phyloP scores from a whole-genome alignment of 2,113 vertebrate genomes.

The Amblyopsis rosae region DNA sequence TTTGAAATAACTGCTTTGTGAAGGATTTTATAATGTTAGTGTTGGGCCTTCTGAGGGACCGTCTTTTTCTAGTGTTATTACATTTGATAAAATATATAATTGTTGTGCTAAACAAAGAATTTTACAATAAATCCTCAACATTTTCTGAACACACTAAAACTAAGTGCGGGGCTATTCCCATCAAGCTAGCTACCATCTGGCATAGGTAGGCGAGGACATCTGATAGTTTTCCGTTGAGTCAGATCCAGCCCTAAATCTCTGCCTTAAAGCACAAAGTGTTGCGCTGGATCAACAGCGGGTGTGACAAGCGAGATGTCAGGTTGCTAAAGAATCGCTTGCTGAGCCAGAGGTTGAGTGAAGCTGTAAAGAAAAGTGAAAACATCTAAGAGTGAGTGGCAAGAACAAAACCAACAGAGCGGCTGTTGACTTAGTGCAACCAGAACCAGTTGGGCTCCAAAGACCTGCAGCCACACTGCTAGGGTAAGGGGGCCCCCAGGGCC shows the following conservation, averaged over 20 bases:
- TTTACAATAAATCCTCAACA: too few species aligned
- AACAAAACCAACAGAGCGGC: background rate
- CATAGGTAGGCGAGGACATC: background rate
- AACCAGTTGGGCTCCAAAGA: background rate
- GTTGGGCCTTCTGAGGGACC: too few species aligned
- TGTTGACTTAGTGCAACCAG: background rate
- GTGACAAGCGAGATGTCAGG: background rate
- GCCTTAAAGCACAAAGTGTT: background rate
- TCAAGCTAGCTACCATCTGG: background rate
- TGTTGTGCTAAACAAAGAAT: too few species aligned
- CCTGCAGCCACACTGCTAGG: background rate
- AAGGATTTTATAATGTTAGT: background rate
- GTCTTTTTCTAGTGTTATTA: too few species aligned
- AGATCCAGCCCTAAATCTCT: background rate
- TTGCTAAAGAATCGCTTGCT: background rate
- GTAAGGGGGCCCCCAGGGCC: background rate
- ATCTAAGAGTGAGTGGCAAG: constrained; percentile 6
- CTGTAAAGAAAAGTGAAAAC: constrained; percentile 6
- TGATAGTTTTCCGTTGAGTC: background rate
- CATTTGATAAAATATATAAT: too few species aligned
- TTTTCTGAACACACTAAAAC: too few species aligned
- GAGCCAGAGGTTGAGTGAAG: background rate
- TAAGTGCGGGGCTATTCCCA: background rate
- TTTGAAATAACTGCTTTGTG: background rate
- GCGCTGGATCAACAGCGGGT: background rate